Evolutionary conservation across 2,888 invertebrate genomes (phyloP).

Genomic region (Tortricodes alternella): DNA sequence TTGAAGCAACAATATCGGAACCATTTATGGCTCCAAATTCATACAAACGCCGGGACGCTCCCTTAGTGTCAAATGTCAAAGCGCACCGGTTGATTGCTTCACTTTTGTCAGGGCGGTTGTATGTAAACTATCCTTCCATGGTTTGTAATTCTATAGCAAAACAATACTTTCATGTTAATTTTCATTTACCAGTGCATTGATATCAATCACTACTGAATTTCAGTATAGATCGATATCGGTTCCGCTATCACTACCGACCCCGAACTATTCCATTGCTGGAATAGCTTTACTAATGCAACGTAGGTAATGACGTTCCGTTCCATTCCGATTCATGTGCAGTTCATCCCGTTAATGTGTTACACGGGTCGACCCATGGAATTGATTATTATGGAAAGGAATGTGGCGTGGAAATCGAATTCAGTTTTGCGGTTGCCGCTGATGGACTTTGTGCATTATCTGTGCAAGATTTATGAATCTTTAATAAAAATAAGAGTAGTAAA

Average conservation of each 20-base stretch:
- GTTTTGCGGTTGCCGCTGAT: conserved; percentile 1
- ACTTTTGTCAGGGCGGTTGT: no score
- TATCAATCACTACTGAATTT: background rate
- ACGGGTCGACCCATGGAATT: background rate
- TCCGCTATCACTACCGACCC: conserved; percentile 18
- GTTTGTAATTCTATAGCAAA: no score
- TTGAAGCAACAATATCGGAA: no score
- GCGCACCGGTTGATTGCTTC: no score
- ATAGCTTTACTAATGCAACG: conserved; percentile 9
- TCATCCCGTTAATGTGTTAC: conserved; percentile 2
- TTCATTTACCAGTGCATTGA: no score
- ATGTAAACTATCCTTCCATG: no score
- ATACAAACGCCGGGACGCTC: no score
- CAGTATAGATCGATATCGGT: conserved; percentile 1
- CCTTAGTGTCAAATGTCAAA: no score
- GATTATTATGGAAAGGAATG: conserved; percentile 11
- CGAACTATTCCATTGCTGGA: conserved; percentile 1
- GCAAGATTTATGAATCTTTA: no score
- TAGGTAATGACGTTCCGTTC: conserved; percentile 14
- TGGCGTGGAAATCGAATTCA: conserved; percentile 3
- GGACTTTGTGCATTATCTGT: background rate
- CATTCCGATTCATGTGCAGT: conserved; percentile 14
- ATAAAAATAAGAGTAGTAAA: no score
- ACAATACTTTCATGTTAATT: no score
- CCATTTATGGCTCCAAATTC: no score